Evolutionary conservation across 2,113 vertebrate genomes (phyloP).

Genomic region (Syngnathoides biaculeatus): DNA sequence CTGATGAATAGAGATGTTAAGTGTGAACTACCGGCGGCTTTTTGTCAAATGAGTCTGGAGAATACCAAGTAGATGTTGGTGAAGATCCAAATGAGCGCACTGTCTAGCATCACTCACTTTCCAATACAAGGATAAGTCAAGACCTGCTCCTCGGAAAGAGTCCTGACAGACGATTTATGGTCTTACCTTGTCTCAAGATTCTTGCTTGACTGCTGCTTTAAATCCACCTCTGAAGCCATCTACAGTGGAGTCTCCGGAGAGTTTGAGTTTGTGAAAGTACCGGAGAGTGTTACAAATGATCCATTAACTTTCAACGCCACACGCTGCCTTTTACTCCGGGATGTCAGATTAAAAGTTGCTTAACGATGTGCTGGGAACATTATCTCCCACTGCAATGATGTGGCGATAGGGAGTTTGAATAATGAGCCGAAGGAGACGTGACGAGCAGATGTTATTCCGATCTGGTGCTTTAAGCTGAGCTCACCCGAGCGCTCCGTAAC

Average conservation of each 20-base stretch:
- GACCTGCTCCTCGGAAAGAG: not conserved
- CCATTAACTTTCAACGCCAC: constrained; percentile 9
- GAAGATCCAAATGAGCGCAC: not conserved
- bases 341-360: constrained; percentile 50
- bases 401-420: constrained; percentile 64
- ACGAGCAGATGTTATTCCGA: constrained; percentile 62
- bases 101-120: not conserved
- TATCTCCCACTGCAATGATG: constrained; percentile 39
- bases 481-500: constrained; percentile 39
- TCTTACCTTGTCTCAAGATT: not conserved
- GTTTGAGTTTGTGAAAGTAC: not conserved
- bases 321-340: constrained; percentile 39
- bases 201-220: not conserved
- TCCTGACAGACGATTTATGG: not conserved
- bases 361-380: constrained; percentile 52
- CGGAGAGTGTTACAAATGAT: constrained; percentile 10
- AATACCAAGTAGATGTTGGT: not conserved
- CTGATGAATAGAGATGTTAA: not conserved
- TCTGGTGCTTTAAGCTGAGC: constrained; percentile 53
- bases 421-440: constrained; percentile 55
- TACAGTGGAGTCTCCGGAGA: not conserved
- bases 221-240: not conserved
- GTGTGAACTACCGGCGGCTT: not conserved
- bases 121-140: not conserved
- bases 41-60: not conserved